Evolutionary conservation across 1,140 invertebrate genomes (phyloP), one percentile per base, ranked within the genome.

Genomic region (Drosophila truncata): DNA sequence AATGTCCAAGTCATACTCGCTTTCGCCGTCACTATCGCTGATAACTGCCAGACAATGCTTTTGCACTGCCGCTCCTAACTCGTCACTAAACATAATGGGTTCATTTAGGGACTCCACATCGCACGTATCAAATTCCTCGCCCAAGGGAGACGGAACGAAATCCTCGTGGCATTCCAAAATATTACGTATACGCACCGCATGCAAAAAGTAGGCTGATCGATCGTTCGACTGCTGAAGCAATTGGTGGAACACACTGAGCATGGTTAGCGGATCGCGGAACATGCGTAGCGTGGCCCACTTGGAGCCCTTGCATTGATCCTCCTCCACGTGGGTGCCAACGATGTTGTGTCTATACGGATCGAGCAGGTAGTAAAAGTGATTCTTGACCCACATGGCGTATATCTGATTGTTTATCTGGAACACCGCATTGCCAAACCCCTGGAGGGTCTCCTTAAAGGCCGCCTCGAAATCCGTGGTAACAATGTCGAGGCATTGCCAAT

Each of bases 311-410:
- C 29, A 20, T 18, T 44, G 29, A 11, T 67, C 57, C 50, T 55
- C 60, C 33, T 3, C 31, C 37, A 41, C n/a, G 11, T 67, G 55
- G 5, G 75, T 49, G 27, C 78, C 76, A 4, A 78, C 23, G 8
- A 91, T 66, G 1, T 49, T 61, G 73, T 92, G 91, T 5, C 90
- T 78, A 74, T 91, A 92, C 23, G 91, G 91, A 82, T 92, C 91
- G 10, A 92, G 41, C 0, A 92, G 50, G 33, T 92, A 92, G 58
- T 80, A 84, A 18, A 85, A 83, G 23, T 77, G 63, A 25, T 88
- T 60, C 55, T 88, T 92, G 20, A 50, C 35, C 90, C 88, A 91
- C 10, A 92, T 9, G 1, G 90, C 76, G 39, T 92, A 92, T 37
- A 85, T 75, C 55, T 92, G 91, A 39, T 72, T 77, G 47, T 79